A percentile compares a stretch with the other conserved stretches of the same genome.
Conservation (phyloP, 64 coral and sea anemone genomes). For the Platygyra sinensis region DNA sequence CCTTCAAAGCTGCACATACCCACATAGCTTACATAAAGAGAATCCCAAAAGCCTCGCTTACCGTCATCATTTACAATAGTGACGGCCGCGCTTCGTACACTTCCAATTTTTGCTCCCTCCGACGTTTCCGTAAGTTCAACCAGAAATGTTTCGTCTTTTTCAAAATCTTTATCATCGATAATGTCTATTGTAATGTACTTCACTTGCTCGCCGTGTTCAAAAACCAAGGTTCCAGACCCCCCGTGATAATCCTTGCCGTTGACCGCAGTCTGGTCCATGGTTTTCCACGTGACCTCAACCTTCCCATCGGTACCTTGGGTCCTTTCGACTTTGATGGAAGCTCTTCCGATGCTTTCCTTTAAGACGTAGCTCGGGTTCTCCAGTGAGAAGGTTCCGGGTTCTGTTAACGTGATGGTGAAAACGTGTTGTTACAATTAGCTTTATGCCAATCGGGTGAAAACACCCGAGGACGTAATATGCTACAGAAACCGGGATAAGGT, state of each 20-base stretch:
- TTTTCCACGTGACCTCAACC: conserved; percentile 81
- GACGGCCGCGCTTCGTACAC: conserved; percentile 71
- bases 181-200: conserved; percentile 88
- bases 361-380: conserved; percentile 94
- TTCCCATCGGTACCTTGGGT: conserved; percentile 87
- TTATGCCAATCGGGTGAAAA: no score
- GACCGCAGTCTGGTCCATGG: conserved; percentile 80
- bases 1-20: no score
- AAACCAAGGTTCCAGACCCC: conserved; percentile 66
- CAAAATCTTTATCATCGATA: conserved; percentile 96
- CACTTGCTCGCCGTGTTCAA: conserved; percentile 89
- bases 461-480: no score
- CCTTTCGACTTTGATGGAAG: conserved; percentile 71
- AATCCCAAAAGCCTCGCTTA: conserved; percentile 9
- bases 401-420: conserved; percentile 30
- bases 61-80: conserved; percentile 96
- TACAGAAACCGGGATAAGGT: no score
- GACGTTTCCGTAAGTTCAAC: conserved; percentile 79
- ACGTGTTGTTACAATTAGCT: no score
- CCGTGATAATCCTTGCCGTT: conserved; percentile 87
- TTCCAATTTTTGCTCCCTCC: conserved; percentile 75
- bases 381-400: conserved; percentile 92
- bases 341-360: conserved; percentile 91
- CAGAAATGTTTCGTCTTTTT: conserved; percentile 91
- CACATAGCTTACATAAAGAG: no score